These are phyloP conservation scores for Myotis brandtii DNA, from an alignment of 2,113 vertebrate genomes.

Conservation along the genomic window DNA sequence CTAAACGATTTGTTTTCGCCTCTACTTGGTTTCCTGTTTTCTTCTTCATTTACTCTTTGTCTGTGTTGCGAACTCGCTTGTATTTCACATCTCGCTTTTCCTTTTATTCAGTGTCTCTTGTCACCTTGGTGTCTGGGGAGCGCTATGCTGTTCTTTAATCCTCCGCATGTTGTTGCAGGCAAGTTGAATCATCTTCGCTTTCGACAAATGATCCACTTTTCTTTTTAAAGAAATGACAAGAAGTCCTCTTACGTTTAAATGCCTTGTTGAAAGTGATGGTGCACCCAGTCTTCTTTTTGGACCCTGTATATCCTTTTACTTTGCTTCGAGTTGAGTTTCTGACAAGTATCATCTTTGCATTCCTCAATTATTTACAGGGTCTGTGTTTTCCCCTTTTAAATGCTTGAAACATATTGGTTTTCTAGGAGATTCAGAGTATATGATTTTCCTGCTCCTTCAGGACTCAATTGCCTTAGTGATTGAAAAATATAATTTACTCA, in stretches of 20 bases:
- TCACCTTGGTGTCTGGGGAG: background rate
- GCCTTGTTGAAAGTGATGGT: background rate
- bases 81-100: slow-evolving; percentile 37
- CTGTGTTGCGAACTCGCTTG: background rate
- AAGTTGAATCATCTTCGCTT: slow-evolving; percentile 34
- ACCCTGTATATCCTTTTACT: background rate
- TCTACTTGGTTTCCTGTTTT: background rate
- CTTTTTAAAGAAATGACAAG: background rate
- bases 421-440: background rate
- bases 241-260: background rate
- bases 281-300: background rate
- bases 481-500: slow-evolving; percentile 18
- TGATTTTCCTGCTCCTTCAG: background rate
- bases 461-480: background rate
- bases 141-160: background rate
- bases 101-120: background rate
- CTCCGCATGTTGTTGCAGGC: background rate
- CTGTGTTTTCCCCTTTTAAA: background rate
- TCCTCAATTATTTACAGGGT: background rate
- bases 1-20: slow-evolving; percentile 19
- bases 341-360: background rate
- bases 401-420: background rate
- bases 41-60: background rate
- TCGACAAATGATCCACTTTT: slow-evolving; percentile 20
- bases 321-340: slow-evolving; percentile 18